These are phyloP conservation scores for Macrosiphum euphorbiae DNA, from an alignment of 2,888 invertebrate species.

Conservation along the genomic window DNA sequence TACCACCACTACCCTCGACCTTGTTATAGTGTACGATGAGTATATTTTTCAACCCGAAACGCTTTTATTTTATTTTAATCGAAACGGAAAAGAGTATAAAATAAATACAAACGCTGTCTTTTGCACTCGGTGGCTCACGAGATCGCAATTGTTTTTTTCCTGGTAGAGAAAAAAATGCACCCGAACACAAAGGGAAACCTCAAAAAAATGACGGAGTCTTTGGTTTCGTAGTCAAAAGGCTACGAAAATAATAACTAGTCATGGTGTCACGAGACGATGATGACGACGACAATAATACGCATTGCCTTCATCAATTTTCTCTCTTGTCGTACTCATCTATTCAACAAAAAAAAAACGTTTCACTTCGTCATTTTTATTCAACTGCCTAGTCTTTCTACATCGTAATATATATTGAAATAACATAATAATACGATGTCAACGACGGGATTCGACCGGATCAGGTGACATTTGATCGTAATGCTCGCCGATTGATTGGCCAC, in stretches of 20 bases:
- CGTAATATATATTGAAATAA: neutral
- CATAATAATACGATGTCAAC: neutral
- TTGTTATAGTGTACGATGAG: neutral
- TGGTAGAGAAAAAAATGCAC: neutral
- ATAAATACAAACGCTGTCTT: neutral
- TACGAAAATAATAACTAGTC: neutral
- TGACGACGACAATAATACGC: neutral
- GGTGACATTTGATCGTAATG: neutral
- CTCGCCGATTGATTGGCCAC: slow-evolving; percentile 23
- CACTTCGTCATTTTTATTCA: neutral
- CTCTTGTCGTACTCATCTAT: neutral
- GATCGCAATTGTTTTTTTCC: neutral
- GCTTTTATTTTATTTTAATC: slow-evolving; percentile 29
- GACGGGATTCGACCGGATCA: slow-evolving; percentile 15
- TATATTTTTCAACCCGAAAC: neutral
- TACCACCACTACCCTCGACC: neutral
- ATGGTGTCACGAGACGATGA: neutral
- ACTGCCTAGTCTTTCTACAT: neutral
- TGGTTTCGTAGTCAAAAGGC: neutral
- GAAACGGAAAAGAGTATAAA: slow-evolving; percentile 15
- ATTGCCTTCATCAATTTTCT: neutral
- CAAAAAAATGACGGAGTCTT: neutral
- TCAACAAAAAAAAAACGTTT: neutral
- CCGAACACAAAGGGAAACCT: neutral
- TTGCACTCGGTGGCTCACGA: neutral